These are phyloP conservation scores for Heterohyrax brucei DNA, from an alignment of 2,797 vertebrate genomes.

Conservation along the genomic window DNA sequence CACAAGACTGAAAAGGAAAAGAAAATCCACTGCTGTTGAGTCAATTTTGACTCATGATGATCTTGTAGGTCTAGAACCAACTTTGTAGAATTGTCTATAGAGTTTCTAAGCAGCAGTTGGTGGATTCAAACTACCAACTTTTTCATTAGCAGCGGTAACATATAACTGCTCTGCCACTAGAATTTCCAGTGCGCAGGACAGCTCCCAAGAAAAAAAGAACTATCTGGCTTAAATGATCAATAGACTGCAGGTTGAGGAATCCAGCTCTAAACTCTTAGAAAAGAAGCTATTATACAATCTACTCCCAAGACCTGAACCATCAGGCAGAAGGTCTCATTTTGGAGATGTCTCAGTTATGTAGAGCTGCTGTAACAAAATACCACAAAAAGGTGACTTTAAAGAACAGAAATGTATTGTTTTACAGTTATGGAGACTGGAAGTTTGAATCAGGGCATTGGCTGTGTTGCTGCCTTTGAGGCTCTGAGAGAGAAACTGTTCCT, in stretches of 20 bases:
- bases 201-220: not conserved
- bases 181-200: not conserved
- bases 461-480: not conserved
- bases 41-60: too few relatives aligned
- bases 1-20: too few relatives aligned
- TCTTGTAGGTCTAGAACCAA: too few relatives aligned
- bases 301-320: not conserved
- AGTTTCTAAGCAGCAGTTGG: too few relatives aligned
- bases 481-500: not conserved
- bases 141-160: too few relatives aligned
- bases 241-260: not conserved
- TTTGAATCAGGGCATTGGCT: not conserved
- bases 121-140: too few relatives aligned
- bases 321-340: not conserved
- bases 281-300: not conserved
- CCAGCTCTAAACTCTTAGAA: constrained; percentile 5
- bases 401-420: not conserved
- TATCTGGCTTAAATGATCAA: not conserved
- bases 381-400: not conserved
- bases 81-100: too few relatives aligned
- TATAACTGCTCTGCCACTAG: too few relatives aligned
- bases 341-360: not conserved
- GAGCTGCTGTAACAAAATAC: too few relatives aligned
- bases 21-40: too few relatives aligned
- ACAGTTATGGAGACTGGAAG: not conserved